These are phyloP conservation scores for Melanostoma scalare DNA, from an alignment of 2,888 invertebrate genomes.

Conservation along the genomic window DNA sequence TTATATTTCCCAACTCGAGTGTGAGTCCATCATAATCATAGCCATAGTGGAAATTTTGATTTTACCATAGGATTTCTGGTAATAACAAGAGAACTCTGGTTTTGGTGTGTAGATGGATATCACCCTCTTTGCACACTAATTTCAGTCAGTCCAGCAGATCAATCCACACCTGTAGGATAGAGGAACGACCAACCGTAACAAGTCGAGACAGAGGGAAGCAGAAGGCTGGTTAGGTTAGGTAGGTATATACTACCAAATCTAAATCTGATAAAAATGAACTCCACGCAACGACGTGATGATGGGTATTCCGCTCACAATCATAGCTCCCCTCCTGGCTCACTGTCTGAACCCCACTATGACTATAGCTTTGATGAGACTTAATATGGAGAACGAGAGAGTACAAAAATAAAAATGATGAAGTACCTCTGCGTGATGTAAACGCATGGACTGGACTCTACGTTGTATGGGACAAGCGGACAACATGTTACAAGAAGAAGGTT, in stretches of 20 bases:
- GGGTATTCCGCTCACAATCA: slow-evolving; percentile 64
- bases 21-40: slow-evolving; percentile 59
- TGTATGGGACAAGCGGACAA: slow-evolving; percentile 34
- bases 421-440: slow-evolving; percentile 70
- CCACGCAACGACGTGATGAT: slow-evolving; percentile 69
- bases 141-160: slow-evolving; percentile 20
- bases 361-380: slow-evolving; percentile 27
- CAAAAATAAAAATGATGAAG: slow-evolving; percentile 59
- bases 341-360: background rate
- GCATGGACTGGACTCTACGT: slow-evolving; percentile 45
- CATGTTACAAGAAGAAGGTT: slow-evolving; percentile 53
- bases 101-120: slow-evolving; percentile 1
- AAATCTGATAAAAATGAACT: slow-evolving; percentile 73
- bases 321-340: slow-evolving; percentile 6
- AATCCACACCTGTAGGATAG: slow-evolving; percentile 59
- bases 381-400: slow-evolving; percentile 2
- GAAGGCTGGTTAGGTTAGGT: slow-evolving; percentile 16
- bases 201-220: slow-evolving; percentile 18
- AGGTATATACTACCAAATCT: slow-evolving; percentile 55
- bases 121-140: slow-evolving; percentile 47
- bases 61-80: slow-evolving; percentile 50
- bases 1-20: slow-evolving; percentile 21
- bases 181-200: slow-evolving; percentile 3
- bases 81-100: background rate
- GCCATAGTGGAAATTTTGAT: slow-evolving; percentile 68